Evolutionary conservation across 2,888 invertebrate genomes (phyloP).

Genomic region (Polymixis lichenea): DNA sequence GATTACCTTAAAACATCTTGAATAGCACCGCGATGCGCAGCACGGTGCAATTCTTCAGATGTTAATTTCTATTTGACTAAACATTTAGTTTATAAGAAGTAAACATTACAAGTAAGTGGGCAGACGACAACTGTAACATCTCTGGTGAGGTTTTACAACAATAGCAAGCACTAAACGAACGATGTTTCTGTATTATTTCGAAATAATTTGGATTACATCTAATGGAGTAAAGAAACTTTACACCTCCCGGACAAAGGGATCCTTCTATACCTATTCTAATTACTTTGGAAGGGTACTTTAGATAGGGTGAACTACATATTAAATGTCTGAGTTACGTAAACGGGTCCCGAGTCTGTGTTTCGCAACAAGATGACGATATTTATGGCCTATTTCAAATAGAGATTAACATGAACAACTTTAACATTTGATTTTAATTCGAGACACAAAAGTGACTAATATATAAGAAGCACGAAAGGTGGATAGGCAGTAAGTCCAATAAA

Average conservation of each 20-base stretch:
- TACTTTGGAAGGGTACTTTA: slow-evolving; percentile 66
- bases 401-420: neutral
- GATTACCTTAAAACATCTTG: slow-evolving; percentile 42
- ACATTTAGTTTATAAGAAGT: slow-evolving; percentile 41
- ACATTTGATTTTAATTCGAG: slow-evolving; percentile 39
- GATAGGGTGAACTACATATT: slow-evolving; percentile 63
- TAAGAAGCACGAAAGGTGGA: slow-evolving; percentile 32
- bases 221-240: slow-evolving; percentile 61
- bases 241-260: slow-evolving; percentile 55
- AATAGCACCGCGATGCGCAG: slow-evolving; percentile 5
- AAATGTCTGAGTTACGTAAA: slow-evolving; percentile 50
- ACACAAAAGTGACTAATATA: slow-evolving; percentile 27
- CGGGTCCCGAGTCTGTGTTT: slow-evolving; percentile 47
- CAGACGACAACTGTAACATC: slow-evolving; percentile 15
- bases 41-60: slow-evolving; percentile 11
- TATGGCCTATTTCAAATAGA: slow-evolving; percentile 9
- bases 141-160: neutral
- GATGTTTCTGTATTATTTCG: slow-evolving; percentile 44
- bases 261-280: slow-evolving; percentile 66
- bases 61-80: slow-evolving; percentile 40
- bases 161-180: slow-evolving; percentile 49
- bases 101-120: slow-evolving; percentile 42
- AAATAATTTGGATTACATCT: slow-evolving; percentile 67
- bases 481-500: slow-evolving; percentile 57
- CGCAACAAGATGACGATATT: slow-evolving; percentile 54